These are phyloP conservation scores for Apoda limacodes DNA, from an alignment of 2,888 invertebrate genomes.

Conservation along the genomic window DNA sequence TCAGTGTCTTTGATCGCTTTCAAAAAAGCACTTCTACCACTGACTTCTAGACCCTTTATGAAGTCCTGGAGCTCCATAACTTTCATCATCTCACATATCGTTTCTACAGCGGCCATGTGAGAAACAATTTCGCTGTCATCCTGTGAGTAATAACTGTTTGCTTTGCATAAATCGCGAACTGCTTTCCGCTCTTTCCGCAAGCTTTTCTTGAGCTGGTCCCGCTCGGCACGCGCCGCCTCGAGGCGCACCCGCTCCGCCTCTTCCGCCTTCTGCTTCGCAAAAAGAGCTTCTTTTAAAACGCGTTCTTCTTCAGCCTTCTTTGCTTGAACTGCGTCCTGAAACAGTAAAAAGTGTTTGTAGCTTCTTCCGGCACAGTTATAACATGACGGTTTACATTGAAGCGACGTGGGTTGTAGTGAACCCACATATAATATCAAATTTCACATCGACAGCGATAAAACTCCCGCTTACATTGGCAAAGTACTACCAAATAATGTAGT, in stretches of 20 bases:
- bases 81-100: conserved; percentile 85
- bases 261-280: conserved; percentile 82
- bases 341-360: too few species aligned
- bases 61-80: conserved; percentile 79
- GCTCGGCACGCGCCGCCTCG: conserved; percentile 85
- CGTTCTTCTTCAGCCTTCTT: conserved; percentile 87
- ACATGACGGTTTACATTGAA: too few species aligned
- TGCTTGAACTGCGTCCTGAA: conserved; percentile 80
- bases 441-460: too few species aligned
- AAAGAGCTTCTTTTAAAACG: conserved; percentile 76
- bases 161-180: conserved; percentile 82
- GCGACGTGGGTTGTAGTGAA: too few species aligned
- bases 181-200: conserved; percentile 89
- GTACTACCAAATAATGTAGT: too few species aligned
- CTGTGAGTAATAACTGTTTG: conserved; percentile 81
- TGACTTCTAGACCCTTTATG: conserved; percentile 74
- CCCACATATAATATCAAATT: too few species aligned
- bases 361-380: too few species aligned
- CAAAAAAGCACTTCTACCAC: conserved; percentile 75
- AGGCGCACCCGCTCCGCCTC: conserved; percentile 85
- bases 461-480: too few species aligned
- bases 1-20: conserved; percentile 79
- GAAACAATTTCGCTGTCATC: conserved; percentile 79
- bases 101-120: conserved; percentile 93
- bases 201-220: conserved; percentile 86